Base-by-base conservation (phyloP, 2,797 vertebrate species). In the Tragelaphus eurycerus region DNA sequence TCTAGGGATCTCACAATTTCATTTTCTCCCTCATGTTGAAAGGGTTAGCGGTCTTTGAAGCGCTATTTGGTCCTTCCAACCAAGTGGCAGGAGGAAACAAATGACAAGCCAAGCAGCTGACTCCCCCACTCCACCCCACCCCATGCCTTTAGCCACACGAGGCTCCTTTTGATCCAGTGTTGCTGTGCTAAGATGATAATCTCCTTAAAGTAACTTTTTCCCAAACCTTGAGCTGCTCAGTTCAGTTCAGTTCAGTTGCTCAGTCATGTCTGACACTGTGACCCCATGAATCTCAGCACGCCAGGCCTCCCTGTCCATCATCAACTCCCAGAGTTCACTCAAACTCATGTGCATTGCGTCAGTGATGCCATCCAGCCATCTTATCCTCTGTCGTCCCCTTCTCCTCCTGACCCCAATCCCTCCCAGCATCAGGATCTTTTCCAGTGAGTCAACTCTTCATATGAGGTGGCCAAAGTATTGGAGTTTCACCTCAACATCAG, bases 281-380 rank as follows among this genome's bases (percentile, higher is more conserved):
- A 60, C 27, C 27, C 2, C 27, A 3, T 60, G 59, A 29, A 60
- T 29, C 12, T 1, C 27, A 60, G 59, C 59, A 29, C 2, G 5
- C 59, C 12, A 0, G 59, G 27, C 11, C 2, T 60, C 27, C 27
- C 59, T 29, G 27, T 60, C 2, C 59, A 60, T 60, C 59, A 60
- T 5, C 59, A 60, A 3, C 59, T 60, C 27, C 59, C 0, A 0
- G 57, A 59, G 57, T 13, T 29, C 1, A 60, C 25, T 0, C 57
- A 57, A 23, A 57, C 4, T 57, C 23, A 57, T 0, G 55, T 25
- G 9, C 23, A 25, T 57, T 4, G 0, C 1, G 9, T 19, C 1
- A 0, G 55, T 27, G 57, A 59, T 27, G 25, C 25, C 57, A 60
- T 60, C 12, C 25, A 60, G 25, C 57, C 57, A 59, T 60, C 57